A percentile compares a stretch with the other conserved stretches of the same genome.
phyloP scores from a whole-genome alignment of 2,113 vertebrate species.

The Trogon surrucura region DNA sequence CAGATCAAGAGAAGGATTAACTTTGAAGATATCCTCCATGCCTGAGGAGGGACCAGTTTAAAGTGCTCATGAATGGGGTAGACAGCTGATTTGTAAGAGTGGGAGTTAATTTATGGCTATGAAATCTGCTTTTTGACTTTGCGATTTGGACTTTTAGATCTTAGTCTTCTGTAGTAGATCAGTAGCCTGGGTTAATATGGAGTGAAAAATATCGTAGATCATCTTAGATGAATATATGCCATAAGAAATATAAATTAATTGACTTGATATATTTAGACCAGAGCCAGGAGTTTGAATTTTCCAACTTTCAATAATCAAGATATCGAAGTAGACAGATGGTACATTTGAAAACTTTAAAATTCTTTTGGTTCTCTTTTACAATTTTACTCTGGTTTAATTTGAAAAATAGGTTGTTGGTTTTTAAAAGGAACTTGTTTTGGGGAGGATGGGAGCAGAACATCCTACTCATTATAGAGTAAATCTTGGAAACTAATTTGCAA shows the following conservation, averaged over 20 bases:
- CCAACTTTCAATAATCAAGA: not conserved
- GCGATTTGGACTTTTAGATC: not conserved
- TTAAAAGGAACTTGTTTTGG: not conserved
- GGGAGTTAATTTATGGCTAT: not conserved
- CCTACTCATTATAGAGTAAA: not conserved
- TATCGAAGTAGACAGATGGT: not conserved
- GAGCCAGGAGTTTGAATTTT: not conserved
- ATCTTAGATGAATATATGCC: not conserved
- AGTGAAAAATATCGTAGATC: not conserved
- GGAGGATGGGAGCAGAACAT: not conserved
- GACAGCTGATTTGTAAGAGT: not conserved
- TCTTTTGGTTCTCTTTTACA: not conserved
- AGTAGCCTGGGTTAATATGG: not conserved
- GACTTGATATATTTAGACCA: not conserved
- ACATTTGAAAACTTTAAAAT: not conserved
- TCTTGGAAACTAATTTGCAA: not conserved
- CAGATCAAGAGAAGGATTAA: not conserved
- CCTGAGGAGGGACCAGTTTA: not conserved
- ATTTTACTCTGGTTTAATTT: not conserved
- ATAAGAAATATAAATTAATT: not conserved
- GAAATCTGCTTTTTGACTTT: not conserved
- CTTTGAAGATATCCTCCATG: not conserved
- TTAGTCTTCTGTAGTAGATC: not conserved
- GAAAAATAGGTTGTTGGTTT: not conserved
- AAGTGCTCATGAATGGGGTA: not conserved